A percentile compares a stretch with the other conserved stretches of the same genome.
Conservation (phyloP, 2,113 vertebrate genomes). For the Mormyrus iriodes region DNA sequence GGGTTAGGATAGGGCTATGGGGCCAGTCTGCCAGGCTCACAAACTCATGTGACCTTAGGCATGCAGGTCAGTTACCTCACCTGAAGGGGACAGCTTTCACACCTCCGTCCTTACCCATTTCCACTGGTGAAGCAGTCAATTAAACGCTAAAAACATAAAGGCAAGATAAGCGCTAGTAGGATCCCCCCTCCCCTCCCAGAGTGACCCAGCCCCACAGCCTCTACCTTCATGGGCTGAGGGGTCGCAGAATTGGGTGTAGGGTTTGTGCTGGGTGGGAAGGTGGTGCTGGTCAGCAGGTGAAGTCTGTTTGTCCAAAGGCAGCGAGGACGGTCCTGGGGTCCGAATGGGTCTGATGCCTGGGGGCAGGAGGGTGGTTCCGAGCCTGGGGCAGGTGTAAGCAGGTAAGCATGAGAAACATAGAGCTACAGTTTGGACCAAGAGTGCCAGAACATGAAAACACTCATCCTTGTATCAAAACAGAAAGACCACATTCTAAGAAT, state of each 20-base stretch:
- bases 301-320: slow-evolving; percentile 68
- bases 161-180: neutral
- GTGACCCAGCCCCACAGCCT: neutral
- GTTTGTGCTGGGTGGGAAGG: slow-evolving; percentile 65
- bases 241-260: slow-evolving; percentile 67
- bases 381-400: slow-evolving; percentile 59
- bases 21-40: neutral
- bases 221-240: slow-evolving; percentile 66
- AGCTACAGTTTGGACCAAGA: slow-evolving; percentile 1
- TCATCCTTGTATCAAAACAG: neutral
- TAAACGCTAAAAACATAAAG: neutral
- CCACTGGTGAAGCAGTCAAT: neutral
- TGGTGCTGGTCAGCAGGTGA: slow-evolving; percentile 63
- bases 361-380: slow-evolving; percentile 70
- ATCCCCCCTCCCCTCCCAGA: neutral
- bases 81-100: neutral
- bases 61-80: neutral
- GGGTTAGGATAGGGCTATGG: neutral
- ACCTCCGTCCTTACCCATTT: neutral
- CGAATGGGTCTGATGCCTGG: slow-evolving; percentile 75
- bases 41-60: neutral
- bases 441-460: neutral
- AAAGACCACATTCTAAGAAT: neutral
- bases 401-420: slow-evolving; percentile 22
- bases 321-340: slow-evolving; percentile 62